Percentiles rank a stretch among this genome's conserved stretches.
Evolutionary conservation across 2,113 vertebrate species (phyloP).

Genomic region (Jacana jacana): DNA sequence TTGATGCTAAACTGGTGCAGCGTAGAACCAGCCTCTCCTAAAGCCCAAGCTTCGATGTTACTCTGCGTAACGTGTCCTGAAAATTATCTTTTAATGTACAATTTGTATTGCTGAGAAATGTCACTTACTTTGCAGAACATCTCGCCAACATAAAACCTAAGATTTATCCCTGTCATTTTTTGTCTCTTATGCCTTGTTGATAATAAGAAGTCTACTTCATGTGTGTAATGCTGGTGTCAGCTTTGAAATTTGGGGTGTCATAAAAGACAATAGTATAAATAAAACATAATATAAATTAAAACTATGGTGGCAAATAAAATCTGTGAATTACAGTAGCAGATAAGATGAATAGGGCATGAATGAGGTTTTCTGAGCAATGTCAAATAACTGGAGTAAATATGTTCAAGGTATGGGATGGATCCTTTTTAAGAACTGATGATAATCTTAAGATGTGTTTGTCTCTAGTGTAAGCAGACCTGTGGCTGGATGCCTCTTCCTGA

Average conservation of each 20-base stretch:
- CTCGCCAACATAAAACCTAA: constrained; percentile 58
- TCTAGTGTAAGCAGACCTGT: not conserved
- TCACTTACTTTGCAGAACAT: constrained; percentile 53
- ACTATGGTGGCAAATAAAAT: constrained; percentile 20
- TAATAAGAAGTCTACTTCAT: constrained; percentile 65
- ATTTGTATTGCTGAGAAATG: constrained; percentile 68
- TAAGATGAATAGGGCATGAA: not conserved
- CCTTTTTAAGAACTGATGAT: not conserved
- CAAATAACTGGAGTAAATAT: not conserved
- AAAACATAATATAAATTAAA: constrained; percentile 61
- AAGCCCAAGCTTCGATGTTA: not conserved
- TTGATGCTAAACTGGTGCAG: not conserved
- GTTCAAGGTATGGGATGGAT: not conserved
- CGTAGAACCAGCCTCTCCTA: not conserved
- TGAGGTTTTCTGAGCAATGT: constrained; percentile 28
- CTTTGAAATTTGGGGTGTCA: constrained; percentile 61
- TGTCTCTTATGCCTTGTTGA: constrained; percentile 57
- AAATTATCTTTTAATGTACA: constrained; percentile 78
- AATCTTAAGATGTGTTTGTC: not conserved
- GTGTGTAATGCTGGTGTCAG: constrained; percentile 46
- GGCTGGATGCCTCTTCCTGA: not conserved
- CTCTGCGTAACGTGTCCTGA: constrained; percentile 49
- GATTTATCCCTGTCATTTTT: constrained; percentile 76
- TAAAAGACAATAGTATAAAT: constrained; percentile 62
- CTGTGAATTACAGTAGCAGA: not conserved